A percentile compares a stretch with the other conserved stretches of the same genome.
Conservation (phyloP, 2,797 vertebrate genomes). For the Gallinago stenura region DNA sequence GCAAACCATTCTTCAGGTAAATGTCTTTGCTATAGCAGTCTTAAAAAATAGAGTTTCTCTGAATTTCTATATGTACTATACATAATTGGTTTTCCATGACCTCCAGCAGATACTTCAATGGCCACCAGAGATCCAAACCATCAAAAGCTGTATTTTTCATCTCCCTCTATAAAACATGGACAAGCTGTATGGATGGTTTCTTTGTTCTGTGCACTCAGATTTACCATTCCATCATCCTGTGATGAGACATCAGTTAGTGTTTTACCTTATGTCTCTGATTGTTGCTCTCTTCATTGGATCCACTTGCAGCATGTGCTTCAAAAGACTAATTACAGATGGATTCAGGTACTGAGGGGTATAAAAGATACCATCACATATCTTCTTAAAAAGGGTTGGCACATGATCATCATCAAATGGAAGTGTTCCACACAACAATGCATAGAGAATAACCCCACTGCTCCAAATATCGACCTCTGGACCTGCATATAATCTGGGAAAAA, state of each 20-base stretch:
- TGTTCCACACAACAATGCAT: conserved; percentile 94
- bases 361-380: conserved; percentile 99
- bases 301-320: conserved; percentile 98
- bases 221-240: background rate
- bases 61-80: background rate
- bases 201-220: background rate
- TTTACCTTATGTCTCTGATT: conserved; percentile 96
- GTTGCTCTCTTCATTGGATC: conserved; percentile 99
- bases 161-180: background rate
- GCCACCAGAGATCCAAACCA: background rate
- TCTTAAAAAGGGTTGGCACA: conserved; percentile 99
- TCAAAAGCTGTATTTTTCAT: background rate
- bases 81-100: background rate
- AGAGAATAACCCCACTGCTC: conserved; percentile 99
- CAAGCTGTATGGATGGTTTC: background rate
- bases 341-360: conserved; percentile 98
- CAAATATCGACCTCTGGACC: conserved; percentile 99
- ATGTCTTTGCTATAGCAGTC: background rate
- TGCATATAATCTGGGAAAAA: conserved; percentile 89
- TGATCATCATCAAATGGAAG: conserved; percentile 98
- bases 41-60: background rate
- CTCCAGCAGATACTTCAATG: background rate
- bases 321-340: conserved; percentile 90
- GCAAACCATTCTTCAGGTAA: background rate
- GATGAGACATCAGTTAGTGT: background rate